phyloP scores from a whole-genome alignment of 2,797 vertebrate genomes.

The Mastacembelus armatus region DNA sequence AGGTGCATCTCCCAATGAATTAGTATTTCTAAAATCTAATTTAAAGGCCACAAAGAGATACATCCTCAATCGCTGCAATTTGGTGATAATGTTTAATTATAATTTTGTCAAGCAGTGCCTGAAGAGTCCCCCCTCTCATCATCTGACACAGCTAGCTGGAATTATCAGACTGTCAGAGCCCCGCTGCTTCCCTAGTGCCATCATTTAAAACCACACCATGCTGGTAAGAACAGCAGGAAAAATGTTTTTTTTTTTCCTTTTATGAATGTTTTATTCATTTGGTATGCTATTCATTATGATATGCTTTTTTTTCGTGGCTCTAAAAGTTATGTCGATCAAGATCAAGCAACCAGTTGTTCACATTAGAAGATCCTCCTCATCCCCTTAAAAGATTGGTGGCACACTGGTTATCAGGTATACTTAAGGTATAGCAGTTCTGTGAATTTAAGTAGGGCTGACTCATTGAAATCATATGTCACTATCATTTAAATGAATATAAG shows the following conservation, averaged over 20 bases:
- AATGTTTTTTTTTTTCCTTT: constrained; percentile 5
- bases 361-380: background rate
- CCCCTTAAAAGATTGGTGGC: background rate
- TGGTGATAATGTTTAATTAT: constrained; percentile 75
- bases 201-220: constrained; percentile 52
- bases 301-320: constrained; percentile 18
- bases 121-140: constrained; percentile 61
- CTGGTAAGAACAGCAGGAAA: constrained; percentile 40
- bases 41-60: constrained; percentile 68
- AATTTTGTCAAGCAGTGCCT: constrained; percentile 69
- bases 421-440: no score
- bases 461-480: no score
- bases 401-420: background rate
- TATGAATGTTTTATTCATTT: constrained; percentile 59
- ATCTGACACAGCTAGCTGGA: constrained; percentile 47
- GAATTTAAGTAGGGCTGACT: background rate
- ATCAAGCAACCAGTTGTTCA: background rate
- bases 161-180: constrained; percentile 59
- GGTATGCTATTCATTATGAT: no score
- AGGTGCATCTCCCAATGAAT: constrained; percentile 44
- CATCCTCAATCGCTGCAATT: constrained; percentile 72
- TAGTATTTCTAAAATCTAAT: constrained; percentile 60
- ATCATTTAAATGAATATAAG: background rate
- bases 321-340: constrained; percentile 4
- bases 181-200: constrained; percentile 39